Conservation (phyloP, 2,113 vertebrate species). For the Catharus minimus region DNA sequence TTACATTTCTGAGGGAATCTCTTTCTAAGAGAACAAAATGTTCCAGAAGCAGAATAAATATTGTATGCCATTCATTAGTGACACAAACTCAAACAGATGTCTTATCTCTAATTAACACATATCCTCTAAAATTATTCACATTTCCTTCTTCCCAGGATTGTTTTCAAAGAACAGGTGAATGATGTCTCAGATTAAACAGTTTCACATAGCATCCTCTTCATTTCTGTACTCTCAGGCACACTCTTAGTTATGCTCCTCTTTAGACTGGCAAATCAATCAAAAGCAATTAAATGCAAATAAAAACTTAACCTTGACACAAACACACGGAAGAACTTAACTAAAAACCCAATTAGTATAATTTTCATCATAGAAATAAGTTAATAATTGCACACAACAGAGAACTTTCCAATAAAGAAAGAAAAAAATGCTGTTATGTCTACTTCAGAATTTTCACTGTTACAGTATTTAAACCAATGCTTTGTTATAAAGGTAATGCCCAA, state of each 20-base stretch:
- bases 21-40: background rate
- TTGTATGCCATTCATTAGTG: background rate
- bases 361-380: background rate
- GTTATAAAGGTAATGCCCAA: background rate
- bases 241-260: background rate
- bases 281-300: background rate
- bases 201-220: background rate
- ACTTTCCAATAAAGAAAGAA: background rate
- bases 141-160: background rate
- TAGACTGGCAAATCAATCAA: background rate
- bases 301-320: background rate
- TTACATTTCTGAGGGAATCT: background rate
- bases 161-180: constrained; percentile 25
- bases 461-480: background rate
- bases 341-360: background rate
- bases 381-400: background rate
- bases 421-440: background rate
- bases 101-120: constrained; percentile 40
- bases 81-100: constrained; percentile 34
- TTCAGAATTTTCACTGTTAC: background rate
- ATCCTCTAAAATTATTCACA: background rate
- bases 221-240: background rate
- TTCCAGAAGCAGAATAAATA: constrained; percentile 30
- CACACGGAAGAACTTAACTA: background rate
- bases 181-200: background rate